Evolutionary conservation across 1,140 invertebrate species (phyloP).

Genomic region (Drosophila neocordata): DNA sequence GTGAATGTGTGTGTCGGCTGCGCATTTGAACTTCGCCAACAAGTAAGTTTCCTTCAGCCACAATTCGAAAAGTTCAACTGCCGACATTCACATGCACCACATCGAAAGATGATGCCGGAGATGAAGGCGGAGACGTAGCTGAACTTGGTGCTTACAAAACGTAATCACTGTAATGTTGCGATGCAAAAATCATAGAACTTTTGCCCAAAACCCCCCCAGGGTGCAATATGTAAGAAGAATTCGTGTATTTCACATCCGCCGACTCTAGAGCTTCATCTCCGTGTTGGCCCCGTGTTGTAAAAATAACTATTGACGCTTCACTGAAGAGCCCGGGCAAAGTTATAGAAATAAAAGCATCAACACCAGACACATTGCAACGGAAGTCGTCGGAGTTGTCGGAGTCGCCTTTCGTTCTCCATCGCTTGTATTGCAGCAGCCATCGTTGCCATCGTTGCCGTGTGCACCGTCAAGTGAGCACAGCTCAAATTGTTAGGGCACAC

Average conservation of each 20-base stretch:
- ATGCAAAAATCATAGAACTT: conserved; percentile 62
- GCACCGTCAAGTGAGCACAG: conserved; percentile 66
- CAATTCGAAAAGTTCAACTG: conserved; percentile 63
- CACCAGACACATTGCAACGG: conserved; percentile 72
- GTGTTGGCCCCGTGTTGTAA: conserved; percentile 39
- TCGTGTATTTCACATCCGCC: conserved; percentile 68
- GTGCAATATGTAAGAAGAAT: conserved; percentile 63
- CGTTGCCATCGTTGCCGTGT: not conserved
- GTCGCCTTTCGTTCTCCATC: not conserved
- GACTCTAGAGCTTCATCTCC: conserved; percentile 10
- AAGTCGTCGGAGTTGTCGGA: conserved; percentile 65
- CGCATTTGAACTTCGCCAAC: conserved; percentile 55
- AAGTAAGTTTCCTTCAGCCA: conserved; percentile 61
- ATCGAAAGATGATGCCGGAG: not conserved
- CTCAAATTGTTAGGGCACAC: conserved; percentile 47
- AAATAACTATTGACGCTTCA: conserved; percentile 76
- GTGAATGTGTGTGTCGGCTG: conserved; percentile 37
- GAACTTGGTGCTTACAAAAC: conserved; percentile 64
- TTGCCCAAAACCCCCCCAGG: conserved; percentile 36
- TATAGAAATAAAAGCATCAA: conserved; percentile 75
- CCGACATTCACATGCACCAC: conserved; percentile 22
- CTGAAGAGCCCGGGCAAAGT: conserved; percentile 57
- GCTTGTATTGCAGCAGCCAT: too few species aligned
- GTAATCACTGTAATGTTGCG: conserved; percentile 75
- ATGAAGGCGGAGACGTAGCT: not conserved